A percentile compares a stretch with the other conserved stretches of the same genome.
These are phyloP conservation scores for Cyclopterus lumpus DNA, from an alignment of 2,797 vertebrate species.

Conservation along the genomic window DNA sequence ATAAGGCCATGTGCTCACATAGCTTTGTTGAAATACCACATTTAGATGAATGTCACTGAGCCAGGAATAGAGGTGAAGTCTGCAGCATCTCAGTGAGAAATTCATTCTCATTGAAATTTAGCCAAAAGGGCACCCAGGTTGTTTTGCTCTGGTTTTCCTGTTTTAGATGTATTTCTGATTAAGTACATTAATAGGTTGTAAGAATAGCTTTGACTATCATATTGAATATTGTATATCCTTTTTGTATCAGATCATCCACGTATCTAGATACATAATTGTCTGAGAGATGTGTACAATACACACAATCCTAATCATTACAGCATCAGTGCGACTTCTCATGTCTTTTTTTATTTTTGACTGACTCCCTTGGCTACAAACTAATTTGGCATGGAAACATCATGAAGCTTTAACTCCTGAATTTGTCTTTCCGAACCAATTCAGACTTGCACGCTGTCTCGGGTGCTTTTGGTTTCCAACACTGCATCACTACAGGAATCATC, in stretches of 20 bases:
- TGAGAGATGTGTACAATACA: background rate
- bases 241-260: background rate
- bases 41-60: constrained; percentile 24
- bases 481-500: constrained; percentile 43
- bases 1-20: constrained; percentile 2
- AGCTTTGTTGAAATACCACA: background rate
- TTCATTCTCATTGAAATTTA: constrained; percentile 8
- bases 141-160: background rate
- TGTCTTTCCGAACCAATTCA: constrained; percentile 25
- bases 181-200: background rate
- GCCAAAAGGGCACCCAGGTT: background rate
- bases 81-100: constrained; percentile 11
- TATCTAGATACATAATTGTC: background rate
- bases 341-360: constrained; percentile 1
- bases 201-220: background rate
- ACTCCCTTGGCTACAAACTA: background rate
- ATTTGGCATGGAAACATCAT: constrained; percentile 22
- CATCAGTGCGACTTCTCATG: background rate
- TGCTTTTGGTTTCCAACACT: constrained; percentile 29
- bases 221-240: background rate
- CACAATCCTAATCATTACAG: background rate
- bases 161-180: background rate
- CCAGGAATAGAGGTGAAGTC: background rate
- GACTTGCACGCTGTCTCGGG: constrained; percentile 8
- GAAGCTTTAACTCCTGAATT: background rate